Evolutionary conservation across 2,797 vertebrate species (phyloP), one percentile per base, ranked within the genome.

Genomic region (Coendou prehensilis): DNA sequence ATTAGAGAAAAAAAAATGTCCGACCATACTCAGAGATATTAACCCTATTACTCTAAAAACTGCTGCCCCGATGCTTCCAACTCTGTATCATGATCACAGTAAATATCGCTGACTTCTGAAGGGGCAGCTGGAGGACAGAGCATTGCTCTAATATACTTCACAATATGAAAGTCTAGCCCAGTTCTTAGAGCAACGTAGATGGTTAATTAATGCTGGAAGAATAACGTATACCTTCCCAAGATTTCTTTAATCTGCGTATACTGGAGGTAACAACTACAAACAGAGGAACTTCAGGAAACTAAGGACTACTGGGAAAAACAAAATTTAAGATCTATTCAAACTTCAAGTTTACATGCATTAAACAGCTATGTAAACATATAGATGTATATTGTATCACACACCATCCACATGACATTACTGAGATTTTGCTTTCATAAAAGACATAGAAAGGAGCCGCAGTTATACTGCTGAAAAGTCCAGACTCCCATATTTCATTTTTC

Each of bases 341-440:
- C 10, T 28, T 20, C 82, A 81, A 83, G 41, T 79, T 59, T 54
- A 50, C 13, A 67, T 61, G 5, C 41, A 59, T 45, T 78, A 76
- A 71, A 30, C 7, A 79, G 1, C 1, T 3, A 73, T 9, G 8
- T 3, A 84, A 14, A 5, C 1, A 52, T 63, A 18, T 4, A 1
- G 6, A 23, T 15, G 30, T 18, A 67, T 22, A 9, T 2, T 33
- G 2, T 5, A 78, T 37, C 4, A n/a, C 6, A 26, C 18, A 23
- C 26, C 4, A 67, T 23, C 5, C n/a, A 41, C 11, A 64, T 28
- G 81, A 81, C 9, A 82, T 17, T 33, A 30, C 37, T 26, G 52
- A 75, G 9, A 33, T 67, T 50, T 87, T 28, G 71, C 20, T 79
- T 61, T 81, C 84, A 9, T 69, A 78, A 92, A 26, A 26, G 11